Evolutionary conservation across 2,888 invertebrate genomes (phyloP), one percentile per base, ranked within the genome.

Genomic region (Troilus luridus): DNA sequence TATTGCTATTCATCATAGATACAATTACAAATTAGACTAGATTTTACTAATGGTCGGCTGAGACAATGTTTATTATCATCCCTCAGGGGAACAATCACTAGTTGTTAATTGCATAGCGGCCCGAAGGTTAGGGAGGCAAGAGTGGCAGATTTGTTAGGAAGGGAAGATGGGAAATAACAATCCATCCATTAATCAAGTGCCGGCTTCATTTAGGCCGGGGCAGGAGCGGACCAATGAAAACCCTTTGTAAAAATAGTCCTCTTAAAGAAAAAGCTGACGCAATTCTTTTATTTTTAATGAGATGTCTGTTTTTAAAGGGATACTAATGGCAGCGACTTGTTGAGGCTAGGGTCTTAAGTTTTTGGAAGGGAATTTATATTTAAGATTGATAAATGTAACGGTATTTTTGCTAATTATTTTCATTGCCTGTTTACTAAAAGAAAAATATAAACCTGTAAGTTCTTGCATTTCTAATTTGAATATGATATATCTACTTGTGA

Each of bases 201-300:
- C n/a, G 24, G 67, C 67, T 67, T 67, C 67, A 67, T 67, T 24
- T 67, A 12, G 14, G 24, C 64, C n/a, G 11, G 21, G 17, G n/a
- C 64, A 64, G n/a, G n/a, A 64, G 12, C 24, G 67, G 67, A 24
- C 67, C 67, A 24, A 24, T 24, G 67, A 67, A 67, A 67, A 67
- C 12, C 24, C 67, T 67, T 67, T 67, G 67, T 67, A 67, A 67
- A 41, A 67, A 24, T 67, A 67, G 67, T 67, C 24, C 67, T 24
- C 67, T 67, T 67, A 67, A 67, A 67, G 67, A 67, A 67, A 67
- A 24, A 67, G 67, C 67, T 67, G 67, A 67, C 24, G 24, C 7
- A 24, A 12, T 67, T 67, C 67, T 67, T 67, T 67, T 67, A 67
- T 67, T 67, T 67, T 24, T 67, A 67, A 67, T 24, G 67, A 67